A percentile compares a stretch with the other conserved stretches of the same genome.
Conservation (phyloP, 2,113 vertebrate genomes). For the Chloropsis cyanopogon region DNA sequence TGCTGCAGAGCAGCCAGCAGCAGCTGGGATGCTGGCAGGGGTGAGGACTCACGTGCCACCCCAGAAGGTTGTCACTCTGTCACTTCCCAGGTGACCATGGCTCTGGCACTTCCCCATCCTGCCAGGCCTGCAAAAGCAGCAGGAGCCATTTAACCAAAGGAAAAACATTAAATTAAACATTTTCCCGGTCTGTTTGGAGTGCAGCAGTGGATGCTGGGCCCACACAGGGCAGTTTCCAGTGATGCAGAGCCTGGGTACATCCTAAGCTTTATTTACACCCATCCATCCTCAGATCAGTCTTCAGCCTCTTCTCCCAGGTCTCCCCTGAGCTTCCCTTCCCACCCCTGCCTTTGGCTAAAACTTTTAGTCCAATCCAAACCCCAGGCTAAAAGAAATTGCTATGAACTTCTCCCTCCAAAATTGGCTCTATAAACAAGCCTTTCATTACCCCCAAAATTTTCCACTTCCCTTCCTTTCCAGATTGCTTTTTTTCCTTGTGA, state of each 20-base stretch:
- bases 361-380: background rate
- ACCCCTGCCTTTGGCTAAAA: background rate
- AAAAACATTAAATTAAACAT: background rate
- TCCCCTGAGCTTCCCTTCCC: background rate
- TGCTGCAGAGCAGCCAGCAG: background rate
- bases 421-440: background rate
- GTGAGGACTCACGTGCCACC: background rate
- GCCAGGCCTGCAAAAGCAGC: background rate
- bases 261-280: background rate
- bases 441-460: background rate
- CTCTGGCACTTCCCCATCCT: background rate
- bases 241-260: background rate
- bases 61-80: background rate
- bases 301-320: background rate
- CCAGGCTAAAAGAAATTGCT: background rate
- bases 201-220: background rate
- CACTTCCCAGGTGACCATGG: background rate
- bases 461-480: background rate
- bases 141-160: background rate
- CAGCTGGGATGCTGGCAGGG: background rate
- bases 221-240: background rate
- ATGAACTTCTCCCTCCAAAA: background rate
- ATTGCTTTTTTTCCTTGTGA: background rate
- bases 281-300: background rate
- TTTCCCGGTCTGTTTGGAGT: background rate